Evolutionary conservation across 2,113 vertebrate genomes (phyloP), one percentile per base, ranked within the genome.

Genomic region (Gymnogyps californianus): DNA sequence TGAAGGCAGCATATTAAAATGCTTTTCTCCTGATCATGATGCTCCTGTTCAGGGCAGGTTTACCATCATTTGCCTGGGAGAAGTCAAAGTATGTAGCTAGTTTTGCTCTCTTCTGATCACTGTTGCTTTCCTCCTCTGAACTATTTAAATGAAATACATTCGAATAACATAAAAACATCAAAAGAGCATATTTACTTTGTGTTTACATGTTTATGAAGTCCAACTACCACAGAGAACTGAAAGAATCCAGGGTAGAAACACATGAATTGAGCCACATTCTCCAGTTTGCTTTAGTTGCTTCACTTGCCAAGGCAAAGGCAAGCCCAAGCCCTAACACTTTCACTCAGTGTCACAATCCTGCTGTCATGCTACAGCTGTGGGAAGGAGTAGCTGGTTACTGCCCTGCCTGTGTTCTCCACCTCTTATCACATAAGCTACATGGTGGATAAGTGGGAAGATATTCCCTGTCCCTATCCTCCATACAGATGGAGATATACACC

Each of bases 301-400:
- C 17, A 28, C 4, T 66, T 75, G 52, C 20, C 38, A 75, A 71
- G 13, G 14, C 11, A 40, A 69, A 91, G 17, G 32, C 32, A 81
- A 90, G 31, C 20, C 46, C 29, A 38, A 69, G 29, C 8, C n/a
- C 19, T 58, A 67, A 8, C 4, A 28, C 8, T 55, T 66, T 22
- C 13, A 57, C 25, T 46, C n/a, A 25, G 32, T 32, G 16, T 24
- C 74, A 46, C 24, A 28, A 22, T n/a, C 32, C 29, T 83, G 52
- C 25, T 76, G 9, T 64, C 34, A 61, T 1, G 0, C 20, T 36
- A 5, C 7, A 10, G 40, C 25, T 64, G 9, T 3, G 13, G 44
- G 36, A 76, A 59, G 28, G 36, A 90, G 25, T 12, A 66, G 31
- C 26, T 42, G 4, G 2, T 79, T 57, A 40, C 18, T 87, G 26